Conservation (phyloP, 2,113 vertebrate species). For the Boleophthalmus pectinirostris region DNA sequence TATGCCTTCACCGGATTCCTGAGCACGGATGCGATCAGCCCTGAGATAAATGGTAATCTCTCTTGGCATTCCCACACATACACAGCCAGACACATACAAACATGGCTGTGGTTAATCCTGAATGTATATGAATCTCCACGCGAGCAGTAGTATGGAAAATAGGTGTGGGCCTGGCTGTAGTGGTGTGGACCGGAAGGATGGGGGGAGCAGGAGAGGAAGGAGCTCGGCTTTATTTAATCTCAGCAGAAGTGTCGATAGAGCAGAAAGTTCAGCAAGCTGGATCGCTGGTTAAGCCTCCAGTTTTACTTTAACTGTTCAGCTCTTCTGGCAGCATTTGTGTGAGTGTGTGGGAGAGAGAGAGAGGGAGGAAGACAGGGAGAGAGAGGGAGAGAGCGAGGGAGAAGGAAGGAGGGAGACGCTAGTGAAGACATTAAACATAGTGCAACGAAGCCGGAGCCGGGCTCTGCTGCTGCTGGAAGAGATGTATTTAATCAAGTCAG, state of each 20-base stretch:
- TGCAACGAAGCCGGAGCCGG: constrained; percentile 57
- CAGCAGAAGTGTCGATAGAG: constrained; percentile 73
- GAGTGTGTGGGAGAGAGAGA: constrained; percentile 18
- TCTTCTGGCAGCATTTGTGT: constrained; percentile 47
- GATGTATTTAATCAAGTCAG: constrained; percentile 71
- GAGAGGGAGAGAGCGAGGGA: too few relatives aligned
- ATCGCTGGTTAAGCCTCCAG: constrained; percentile 70
- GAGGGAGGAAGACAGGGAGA: neutral
- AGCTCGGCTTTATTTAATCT: constrained; percentile 74
- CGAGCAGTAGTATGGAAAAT: constrained; percentile 45
- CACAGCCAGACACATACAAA: constrained; percentile 48
- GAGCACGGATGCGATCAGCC: constrained; percentile 61
- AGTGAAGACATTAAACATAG: constrained; percentile 61
- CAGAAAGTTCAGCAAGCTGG: constrained; percentile 76
- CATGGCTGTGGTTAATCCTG: constrained; percentile 60
- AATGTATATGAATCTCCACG: constrained; percentile 60
- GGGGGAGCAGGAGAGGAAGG: constrained; percentile 45
- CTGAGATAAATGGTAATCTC: constrained; percentile 60
- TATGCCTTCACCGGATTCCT: constrained; percentile 56
- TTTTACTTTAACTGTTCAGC: constrained; percentile 69
- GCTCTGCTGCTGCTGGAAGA: constrained; percentile 50
- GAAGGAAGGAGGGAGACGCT: constrained; percentile 31
- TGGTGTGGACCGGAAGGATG: constrained; percentile 13
- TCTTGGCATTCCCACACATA: constrained; percentile 48
- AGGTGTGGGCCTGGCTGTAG: constrained; percentile 15